phyloP scores from a whole-genome alignment of 53 echinoderm and acorn worm species.

The Temnopleurus reevesii region DNA sequence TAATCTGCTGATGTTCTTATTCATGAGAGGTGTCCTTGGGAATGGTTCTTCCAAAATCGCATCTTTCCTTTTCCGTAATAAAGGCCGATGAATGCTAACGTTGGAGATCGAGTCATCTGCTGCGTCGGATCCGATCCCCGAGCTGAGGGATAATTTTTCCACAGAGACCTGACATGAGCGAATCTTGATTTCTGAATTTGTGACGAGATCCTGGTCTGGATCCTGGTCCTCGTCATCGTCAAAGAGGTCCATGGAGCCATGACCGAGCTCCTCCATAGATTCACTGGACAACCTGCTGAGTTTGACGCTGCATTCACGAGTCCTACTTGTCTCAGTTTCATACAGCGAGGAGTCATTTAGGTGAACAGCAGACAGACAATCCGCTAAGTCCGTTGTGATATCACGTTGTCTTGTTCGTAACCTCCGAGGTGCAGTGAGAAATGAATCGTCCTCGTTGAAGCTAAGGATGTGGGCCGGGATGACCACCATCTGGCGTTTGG shows the following conservation, averaged over 20 bases:
- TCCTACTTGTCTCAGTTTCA: not conserved
- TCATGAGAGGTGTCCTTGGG: conserved; percentile 1
- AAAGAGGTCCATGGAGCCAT: conserved; percentile 39
- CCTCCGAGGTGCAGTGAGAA: not conserved
- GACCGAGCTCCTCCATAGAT: not conserved
- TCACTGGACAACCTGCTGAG: not conserved
- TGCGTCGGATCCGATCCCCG: not conserved
- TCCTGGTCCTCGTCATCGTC: not conserved
- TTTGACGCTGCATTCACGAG: not conserved
- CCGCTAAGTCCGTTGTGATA: not conserved
- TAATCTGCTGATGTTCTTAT: conserved; percentile 38
- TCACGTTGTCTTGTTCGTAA: conserved; percentile 2
- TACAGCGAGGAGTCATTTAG: not conserved
- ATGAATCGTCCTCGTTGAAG: conserved; percentile 34
- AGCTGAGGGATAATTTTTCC: not conserved
- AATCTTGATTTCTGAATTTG: not conserved
- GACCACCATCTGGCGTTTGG: not conserved
- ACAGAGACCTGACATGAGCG: conserved; percentile 6
- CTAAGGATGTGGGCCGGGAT: not conserved
- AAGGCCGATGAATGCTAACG: not conserved
- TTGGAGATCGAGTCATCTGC: not conserved
- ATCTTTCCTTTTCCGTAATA: not conserved
- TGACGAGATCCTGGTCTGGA: not conserved
- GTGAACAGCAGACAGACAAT: conserved; percentile 31
- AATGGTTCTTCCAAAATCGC: not conserved